Percentiles rank a stretch among this genome's conserved stretches.
Conservation (phyloP, 2,113 vertebrate genomes). For the Chaetura pelagica region DNA sequence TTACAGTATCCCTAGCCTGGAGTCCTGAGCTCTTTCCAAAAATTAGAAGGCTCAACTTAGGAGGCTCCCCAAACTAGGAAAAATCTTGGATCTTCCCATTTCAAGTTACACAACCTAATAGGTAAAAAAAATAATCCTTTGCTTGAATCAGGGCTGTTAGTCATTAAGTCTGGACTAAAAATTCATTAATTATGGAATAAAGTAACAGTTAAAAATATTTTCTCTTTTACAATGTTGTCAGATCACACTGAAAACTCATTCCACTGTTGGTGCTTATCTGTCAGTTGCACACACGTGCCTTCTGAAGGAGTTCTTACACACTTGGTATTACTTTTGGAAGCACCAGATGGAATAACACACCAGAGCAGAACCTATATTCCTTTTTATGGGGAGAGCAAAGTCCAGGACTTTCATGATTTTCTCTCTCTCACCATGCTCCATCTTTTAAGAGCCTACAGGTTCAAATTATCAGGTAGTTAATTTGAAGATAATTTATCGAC, state of each 20-base stretch:
- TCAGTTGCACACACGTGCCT: background rate
- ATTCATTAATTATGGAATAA: background rate
- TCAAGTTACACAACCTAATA: background rate
- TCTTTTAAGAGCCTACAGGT: background rate
- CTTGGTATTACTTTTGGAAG: background rate
- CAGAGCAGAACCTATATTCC: background rate
- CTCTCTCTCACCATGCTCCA: background rate
- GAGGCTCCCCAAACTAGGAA: background rate
- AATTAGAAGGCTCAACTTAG: background rate
- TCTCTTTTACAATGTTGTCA: background rate
- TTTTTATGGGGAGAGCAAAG: background rate
- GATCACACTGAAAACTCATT: background rate
- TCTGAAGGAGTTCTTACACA: background rate
- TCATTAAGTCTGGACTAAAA: background rate
- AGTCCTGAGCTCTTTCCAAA: background rate
- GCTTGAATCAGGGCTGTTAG: background rate
- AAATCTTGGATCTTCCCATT: background rate
- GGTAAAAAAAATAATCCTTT: background rate
- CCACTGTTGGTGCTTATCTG: background rate
- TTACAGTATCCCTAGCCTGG: background rate
- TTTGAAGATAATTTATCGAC: constrained; percentile 52
- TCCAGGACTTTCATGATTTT: background rate
- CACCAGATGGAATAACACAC: background rate
- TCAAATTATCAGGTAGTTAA: constrained; percentile 36
- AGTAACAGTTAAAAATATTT: background rate